Conservation (phyloP, 1,140 invertebrate genomes). For the Heliconius nattereri region DNA sequence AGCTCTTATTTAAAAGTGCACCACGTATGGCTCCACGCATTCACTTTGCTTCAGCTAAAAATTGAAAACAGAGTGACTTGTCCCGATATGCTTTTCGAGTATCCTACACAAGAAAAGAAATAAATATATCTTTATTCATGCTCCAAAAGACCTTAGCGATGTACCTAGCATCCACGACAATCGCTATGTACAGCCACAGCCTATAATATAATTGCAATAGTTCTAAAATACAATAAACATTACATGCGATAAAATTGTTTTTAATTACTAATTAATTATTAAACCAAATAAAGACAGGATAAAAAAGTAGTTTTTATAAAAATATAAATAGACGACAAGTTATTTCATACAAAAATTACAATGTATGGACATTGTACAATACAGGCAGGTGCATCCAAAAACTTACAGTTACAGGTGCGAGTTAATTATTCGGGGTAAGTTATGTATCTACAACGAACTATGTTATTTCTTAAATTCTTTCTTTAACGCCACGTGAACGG, state of each 20-base stretch:
- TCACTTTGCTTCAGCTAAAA: background rate
- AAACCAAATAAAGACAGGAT: background rate
- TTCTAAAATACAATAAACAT: no score
- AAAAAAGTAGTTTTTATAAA: background rate
- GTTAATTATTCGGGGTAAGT: background rate
- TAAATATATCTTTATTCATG: background rate
- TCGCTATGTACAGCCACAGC: no score
- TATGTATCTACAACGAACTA: background rate
- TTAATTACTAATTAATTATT: no score
- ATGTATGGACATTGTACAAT: background rate
- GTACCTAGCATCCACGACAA: no score
- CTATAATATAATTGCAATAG: no score
- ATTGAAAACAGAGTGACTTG: background rate
- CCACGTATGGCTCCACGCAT: no score
- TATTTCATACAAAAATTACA: background rate
- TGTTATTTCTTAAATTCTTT: no score
- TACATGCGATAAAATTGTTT: no score
- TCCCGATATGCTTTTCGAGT: background rate
- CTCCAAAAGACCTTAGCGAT: no score
- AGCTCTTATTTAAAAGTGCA: no score
- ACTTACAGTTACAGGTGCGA: background rate
- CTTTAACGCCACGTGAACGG: no score
- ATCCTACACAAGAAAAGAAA: background rate
- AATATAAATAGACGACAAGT: background rate
- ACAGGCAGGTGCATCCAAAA: slow-evolving; percentile 3